Percentiles rank a stretch among this genome's conserved stretches.
phyloP scores from a whole-genome alignment of 2,113 vertebrate genomes.

The Melanerpes aurifrons region DNA sequence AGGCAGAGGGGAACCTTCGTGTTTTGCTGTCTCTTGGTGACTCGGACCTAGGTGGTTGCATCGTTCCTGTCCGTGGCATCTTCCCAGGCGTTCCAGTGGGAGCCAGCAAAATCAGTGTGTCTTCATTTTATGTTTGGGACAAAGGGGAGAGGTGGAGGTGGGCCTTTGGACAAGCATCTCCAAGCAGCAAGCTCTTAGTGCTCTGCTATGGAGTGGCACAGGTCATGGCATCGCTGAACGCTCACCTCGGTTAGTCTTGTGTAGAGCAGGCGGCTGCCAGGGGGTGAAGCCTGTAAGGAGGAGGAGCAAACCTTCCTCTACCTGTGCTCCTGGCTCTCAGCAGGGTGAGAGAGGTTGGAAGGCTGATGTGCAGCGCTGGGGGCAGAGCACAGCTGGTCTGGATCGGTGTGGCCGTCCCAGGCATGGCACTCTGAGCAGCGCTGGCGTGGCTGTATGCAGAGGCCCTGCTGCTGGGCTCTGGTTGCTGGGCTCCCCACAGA shows the following conservation, averaged over 20 bases:
- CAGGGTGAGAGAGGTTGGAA: neutral
- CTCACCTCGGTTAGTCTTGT: too few relatives aligned
- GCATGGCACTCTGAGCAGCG: neutral
- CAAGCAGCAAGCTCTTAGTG: accelerated
- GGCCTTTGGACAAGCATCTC: neutral
- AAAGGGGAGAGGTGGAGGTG: neutral
- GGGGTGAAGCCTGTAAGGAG: accelerated
- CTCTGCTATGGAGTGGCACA: accelerated
- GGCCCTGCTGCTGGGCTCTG: slow-evolving; percentile 62
- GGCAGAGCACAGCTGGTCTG: neutral
- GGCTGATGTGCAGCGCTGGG: neutral
- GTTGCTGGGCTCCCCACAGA: slow-evolving; percentile 70
- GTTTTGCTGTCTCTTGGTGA: neutral
- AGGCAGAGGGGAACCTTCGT: neutral
- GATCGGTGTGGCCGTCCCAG: neutral
- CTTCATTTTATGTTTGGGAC: neutral
- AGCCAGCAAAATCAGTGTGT: neutral
- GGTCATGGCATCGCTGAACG: accelerated
- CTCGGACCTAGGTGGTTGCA: neutral
- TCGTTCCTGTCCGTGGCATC: neutral
- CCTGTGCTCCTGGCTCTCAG: neutral
- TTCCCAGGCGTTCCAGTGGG: neutral
- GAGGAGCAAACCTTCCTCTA: neutral
- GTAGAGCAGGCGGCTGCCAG: neutral
- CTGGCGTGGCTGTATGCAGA: neutral